A percentile compares a stretch with the other conserved stretches of the same genome.
Conservation (phyloP, 1,140 invertebrate genomes). For the Adelges cooleyi region DNA sequence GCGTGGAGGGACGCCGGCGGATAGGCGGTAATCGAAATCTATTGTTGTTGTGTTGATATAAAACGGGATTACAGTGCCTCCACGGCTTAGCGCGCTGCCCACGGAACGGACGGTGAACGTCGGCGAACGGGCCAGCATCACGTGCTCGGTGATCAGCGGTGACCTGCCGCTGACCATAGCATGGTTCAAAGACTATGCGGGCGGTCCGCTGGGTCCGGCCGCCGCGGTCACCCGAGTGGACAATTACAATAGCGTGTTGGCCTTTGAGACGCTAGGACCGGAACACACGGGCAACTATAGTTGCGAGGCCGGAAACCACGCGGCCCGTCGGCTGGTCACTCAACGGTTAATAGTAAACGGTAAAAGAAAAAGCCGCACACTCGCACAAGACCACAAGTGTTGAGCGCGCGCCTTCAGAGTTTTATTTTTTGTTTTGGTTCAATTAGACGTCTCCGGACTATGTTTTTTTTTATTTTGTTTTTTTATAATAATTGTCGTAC, state of each 20-base stretch:
- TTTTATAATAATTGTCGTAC: too few relatives aligned
- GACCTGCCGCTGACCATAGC: conserved; percentile 61
- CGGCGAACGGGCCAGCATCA: conserved; percentile 60
- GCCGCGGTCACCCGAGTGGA: conserved; percentile 58
- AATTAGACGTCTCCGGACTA: too few relatives aligned
- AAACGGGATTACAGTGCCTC: conserved; percentile 45
- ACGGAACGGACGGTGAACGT: conserved; percentile 59
- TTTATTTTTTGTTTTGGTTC: conserved; percentile 1
- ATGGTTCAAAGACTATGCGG: conserved; percentile 57
- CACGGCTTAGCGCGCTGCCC: conserved; percentile 65
- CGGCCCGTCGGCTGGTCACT: conserved; percentile 58
- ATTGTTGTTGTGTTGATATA: too few relatives aligned
- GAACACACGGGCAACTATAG: conserved; percentile 67
- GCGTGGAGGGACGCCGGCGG: too few relatives aligned
- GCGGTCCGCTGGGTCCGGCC: conserved; percentile 47
- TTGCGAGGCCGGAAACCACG: conserved; percentile 57
- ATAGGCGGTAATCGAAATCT: too few relatives aligned
- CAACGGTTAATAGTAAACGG: conserved; percentile 67
- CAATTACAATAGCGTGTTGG: conserved; percentile 64
- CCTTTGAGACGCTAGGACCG: conserved; percentile 62
- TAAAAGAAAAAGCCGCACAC: conserved; percentile 46
- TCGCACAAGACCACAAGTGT: too few relatives aligned
- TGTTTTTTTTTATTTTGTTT: too few relatives aligned
- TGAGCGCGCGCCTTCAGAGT: not conserved
- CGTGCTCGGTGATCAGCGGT: conserved; percentile 65